These are phyloP conservation scores for Pristionchus exspectatus DNA, from an alignment of 2,888 invertebrate genomes.

Conservation along the genomic window DNA sequence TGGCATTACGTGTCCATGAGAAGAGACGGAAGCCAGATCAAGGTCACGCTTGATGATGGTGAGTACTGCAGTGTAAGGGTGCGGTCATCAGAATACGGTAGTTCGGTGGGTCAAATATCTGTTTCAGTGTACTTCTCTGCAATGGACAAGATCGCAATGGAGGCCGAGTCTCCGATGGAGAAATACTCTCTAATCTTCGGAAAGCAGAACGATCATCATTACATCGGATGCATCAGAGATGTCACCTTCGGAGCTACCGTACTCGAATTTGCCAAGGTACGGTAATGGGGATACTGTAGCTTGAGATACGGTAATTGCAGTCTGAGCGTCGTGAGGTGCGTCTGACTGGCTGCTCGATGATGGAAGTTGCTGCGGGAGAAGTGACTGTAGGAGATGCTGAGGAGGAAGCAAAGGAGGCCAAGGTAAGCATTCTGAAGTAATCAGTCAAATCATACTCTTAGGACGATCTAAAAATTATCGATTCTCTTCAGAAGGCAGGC, in stretches of 20 bases:
- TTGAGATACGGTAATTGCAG: conserved; percentile 48
- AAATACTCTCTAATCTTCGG: conserved; percentile 86
- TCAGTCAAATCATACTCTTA: not conserved
- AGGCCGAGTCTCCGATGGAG: conserved; percentile 47
- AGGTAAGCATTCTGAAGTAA: not conserved
- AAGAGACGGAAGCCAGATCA: conserved; percentile 55
- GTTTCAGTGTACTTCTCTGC: conserved; percentile 49
- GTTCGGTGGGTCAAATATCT: not conserved
- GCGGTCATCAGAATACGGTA: not conserved
- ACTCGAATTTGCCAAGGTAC: conserved; percentile 72
- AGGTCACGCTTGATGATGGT: conserved; percentile 50
- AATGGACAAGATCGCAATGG: conserved; percentile 34
- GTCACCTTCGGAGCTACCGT: conserved; percentile 89
- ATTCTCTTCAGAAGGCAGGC: conserved; percentile 20
- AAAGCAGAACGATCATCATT: conserved; percentile 86
- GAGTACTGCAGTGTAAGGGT: not conserved
- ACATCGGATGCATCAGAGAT: conserved; percentile 94
- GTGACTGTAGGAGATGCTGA: conserved; percentile 15
- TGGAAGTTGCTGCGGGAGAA: conserved; percentile 58
- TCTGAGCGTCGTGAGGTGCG: conserved; percentile 71
- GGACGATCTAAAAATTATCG: not conserved
- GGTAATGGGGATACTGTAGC: not conserved
- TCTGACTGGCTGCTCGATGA: conserved; percentile 73
- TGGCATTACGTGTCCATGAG: conserved; percentile 95
- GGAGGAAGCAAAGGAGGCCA: conserved; percentile 33